Evolutionary conservation across 1,140 invertebrate genomes (phyloP), one percentile per base, ranked within the genome.

Genomic region (Halesus radiatus): DNA sequence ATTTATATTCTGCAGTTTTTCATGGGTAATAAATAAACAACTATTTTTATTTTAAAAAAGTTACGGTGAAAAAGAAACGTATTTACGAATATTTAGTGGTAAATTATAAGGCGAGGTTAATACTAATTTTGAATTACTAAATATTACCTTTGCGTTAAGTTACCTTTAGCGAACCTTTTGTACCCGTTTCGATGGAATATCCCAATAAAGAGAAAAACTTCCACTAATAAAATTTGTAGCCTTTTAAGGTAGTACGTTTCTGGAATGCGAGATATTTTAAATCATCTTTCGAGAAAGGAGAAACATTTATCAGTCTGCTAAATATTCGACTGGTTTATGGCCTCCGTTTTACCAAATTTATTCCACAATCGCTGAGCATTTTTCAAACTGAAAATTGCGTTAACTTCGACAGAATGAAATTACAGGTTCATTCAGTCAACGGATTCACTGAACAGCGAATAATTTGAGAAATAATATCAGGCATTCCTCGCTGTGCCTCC

Each of bases 221-320:
- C n/a, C n/a, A 56, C 54, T 56, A 56, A 56, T 56, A 56, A 56
- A 56, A 56, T 56, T 56, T 56, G n/a, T 3, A 56, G 54, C n/a
- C 22, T 56, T 56, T 56, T 56, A 45, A 56, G 54, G 54, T n/a
- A 1, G 54, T 56, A 56, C 54, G 54, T 56, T 56, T 22, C 6
- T 22, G n/a, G 54, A 56, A 56, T 56, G 18, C 54, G 54, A 56
- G 22, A 56, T 56, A 56, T 56, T 20, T 18, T 56, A 56, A 56
- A 56, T 56, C 54, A 20, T 56, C 54, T 56, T 56, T 56, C n/a
- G 16, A 56, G 54, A 56, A 56, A 56, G 3, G 54, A 18, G 54
- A 22, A 22, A 22, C 54, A 56, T 56, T 56, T 56, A 56, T 22
- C 54, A 56, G 54, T 45, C n/a, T 20, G 18, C 54, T 56, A 56